Base-by-base conservation (phyloP, 2,797 vertebrate genomes). In the Hemitrygon akajei region DNA sequence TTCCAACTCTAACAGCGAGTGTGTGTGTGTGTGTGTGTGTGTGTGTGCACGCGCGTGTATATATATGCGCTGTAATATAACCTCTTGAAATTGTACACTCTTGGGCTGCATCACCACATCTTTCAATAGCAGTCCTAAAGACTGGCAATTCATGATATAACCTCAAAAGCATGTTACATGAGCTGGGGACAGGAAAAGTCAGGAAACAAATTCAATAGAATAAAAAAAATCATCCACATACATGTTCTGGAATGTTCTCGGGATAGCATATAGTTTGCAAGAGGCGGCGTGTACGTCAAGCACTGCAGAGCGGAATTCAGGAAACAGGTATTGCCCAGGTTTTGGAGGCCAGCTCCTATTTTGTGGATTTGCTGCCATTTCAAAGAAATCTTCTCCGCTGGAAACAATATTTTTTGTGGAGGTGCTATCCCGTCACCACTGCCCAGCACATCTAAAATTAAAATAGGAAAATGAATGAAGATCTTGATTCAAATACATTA, bases 321-420 rank as follows among this genome's bases (percentile, higher is more conserved):
- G 95, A 99, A 99, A 95, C 99, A 99, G 0, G 98, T 99, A 95
- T 99, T 99, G 95, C 99, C 98, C 84, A 99, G 96, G 94, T 99
- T 99, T 95, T 98, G 98, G 94, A 99, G 98, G 37, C 99, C 99
- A 56, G 98, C 98, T 95, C 99, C 99, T 93, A 98, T 97, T 81
- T 97, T 98, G 0, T 98, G 98, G 71, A 96, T 96, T 94, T 98
- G 97, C 0, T 97, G 97, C 99, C 99, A 99, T 94, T 98, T 99
- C 92, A 99, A 97, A 94, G 95, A 97, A 93, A 99, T 97, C 93
- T 98, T 97, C 94, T 99, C 98, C 18, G 97, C 96, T 25, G 98
- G 97, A 94, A 99, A 99, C 56, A 99, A 98, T 95, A 99, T 97
- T 95, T 97, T 98, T 94, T 99, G 98, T 37, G 99, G 99, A 4